Evolutionary conservation across 2,797 vertebrate genomes (phyloP).

Genomic region (Acipenser oxyrinchus): DNA sequence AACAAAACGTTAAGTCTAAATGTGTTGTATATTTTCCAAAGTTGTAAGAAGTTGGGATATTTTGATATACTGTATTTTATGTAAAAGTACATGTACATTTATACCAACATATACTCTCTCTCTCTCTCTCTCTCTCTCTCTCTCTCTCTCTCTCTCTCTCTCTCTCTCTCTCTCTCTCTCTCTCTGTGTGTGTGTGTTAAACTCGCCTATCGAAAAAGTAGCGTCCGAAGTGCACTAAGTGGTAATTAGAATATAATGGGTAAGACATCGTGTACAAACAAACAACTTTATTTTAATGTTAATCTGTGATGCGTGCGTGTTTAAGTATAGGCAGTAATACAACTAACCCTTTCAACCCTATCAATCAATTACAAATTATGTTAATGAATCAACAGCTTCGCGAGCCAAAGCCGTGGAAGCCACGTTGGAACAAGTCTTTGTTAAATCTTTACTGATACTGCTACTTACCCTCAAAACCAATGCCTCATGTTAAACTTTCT

Average conservation of each 20-base stretch:
- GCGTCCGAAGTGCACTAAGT: no score
- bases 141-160: conserved; percentile 27
- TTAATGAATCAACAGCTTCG: conserved; percentile 47
- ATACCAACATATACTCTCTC: not conserved
- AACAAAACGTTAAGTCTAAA: no score
- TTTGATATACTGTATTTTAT: conserved; percentile 30
- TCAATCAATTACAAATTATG: conserved; percentile 75
- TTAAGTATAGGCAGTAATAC: conserved; percentile 68
- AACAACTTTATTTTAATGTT: conserved; percentile 75
- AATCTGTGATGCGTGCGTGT: conserved; percentile 73
- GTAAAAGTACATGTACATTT: not conserved
- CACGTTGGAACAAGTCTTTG: no score
- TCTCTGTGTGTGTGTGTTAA: no score
- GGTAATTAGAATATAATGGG: conserved; percentile 77
- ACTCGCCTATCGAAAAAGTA: no score
- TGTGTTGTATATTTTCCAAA: no score
- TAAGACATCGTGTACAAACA: conserved; percentile 73
- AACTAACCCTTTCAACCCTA: conserved; percentile 71
- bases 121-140: conserved; percentile 12
- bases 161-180: no score
- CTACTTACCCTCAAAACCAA: no score
- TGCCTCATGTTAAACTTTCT: no score
- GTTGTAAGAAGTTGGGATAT: no score
- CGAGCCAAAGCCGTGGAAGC: no score
- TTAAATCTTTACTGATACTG: no score